These are phyloP conservation scores for Drosophila quadrilineata DNA, from an alignment of 1,140 invertebrate species.

Conservation along the genomic window DNA sequence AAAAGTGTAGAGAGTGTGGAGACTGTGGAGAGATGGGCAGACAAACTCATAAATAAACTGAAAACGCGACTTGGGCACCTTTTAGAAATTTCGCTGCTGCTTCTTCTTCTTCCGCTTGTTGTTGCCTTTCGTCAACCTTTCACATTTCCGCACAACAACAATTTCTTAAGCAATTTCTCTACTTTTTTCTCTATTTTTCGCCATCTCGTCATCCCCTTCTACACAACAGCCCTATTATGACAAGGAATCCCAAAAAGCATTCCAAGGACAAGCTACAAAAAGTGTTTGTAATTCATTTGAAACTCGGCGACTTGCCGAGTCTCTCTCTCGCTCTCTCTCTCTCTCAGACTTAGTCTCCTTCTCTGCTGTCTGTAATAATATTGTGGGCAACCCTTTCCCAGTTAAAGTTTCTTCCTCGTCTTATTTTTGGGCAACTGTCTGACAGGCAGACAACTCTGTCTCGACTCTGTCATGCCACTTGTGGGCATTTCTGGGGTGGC, in stretches of 20 bases:
- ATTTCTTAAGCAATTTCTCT: slow-evolving; percentile 7
- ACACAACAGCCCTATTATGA: slow-evolving; percentile 51
- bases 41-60: slow-evolving; percentile 75
- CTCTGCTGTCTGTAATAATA: slow-evolving; percentile 38
- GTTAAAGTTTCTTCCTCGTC: no score
- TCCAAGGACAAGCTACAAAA: slow-evolving; percentile 61
- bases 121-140: slow-evolving; percentile 29
- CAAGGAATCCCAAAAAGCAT: slow-evolving; percentile 28
- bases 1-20: not conserved
- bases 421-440: no score
- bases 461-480: not conserved
- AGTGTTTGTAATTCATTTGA: slow-evolving; percentile 79
- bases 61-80: slow-evolving; percentile 43
- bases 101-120: not conserved
- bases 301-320: slow-evolving; percentile 46
- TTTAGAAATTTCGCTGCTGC: slow-evolving; percentile 10
- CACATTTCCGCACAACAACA: slow-evolving; percentile 39
- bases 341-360: not conserved
- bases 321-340: not conserved
- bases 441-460: slow-evolving; percentile 23
- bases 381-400: slow-evolving; percentile 44
- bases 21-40: slow-evolving; percentile 3
- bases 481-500: not conserved
- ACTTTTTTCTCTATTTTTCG: not conserved
- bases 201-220: slow-evolving; percentile 67